Evolutionary conservation across 2,113 vertebrate genomes (phyloP), one percentile per base, ranked within the genome.

Genomic region (Phalacrocorax brasilianus): DNA sequence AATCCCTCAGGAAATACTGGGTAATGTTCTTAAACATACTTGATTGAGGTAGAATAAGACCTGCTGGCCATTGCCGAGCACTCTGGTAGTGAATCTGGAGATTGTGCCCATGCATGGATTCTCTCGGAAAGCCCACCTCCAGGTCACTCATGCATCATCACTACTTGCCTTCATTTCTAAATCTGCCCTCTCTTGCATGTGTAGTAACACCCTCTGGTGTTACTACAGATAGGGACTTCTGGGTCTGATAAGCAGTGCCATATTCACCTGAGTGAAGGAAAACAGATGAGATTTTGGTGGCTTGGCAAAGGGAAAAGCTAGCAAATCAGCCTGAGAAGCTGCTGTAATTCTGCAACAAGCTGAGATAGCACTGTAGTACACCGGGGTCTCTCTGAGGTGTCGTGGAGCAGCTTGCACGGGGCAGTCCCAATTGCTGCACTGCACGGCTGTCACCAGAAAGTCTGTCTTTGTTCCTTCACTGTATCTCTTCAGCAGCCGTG

Each of bases 1-100:
- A 74, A 67, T 52, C 55, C 86, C 86, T 93, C 74, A 78, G 77
- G 82, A 94, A 93, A 74, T 94, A 78, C 30, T 38, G 68, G 67
- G 49, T 85, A 63, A 19, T 45, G 23, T 63, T 74, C 84, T 68
- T 91, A 79, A 82, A 66, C 49, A 3, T 82, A 42, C 18, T 58
- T 85, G 56, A 44, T 10, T 42, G 56, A 91, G 26, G 45, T 70
- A 75, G 58, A 70, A 8, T 40, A 72, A 78, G 53, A 92, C 58
- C 84, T 89, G 53, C 42, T 92, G 83, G 73, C 74, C 44, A 18
- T 56, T 49, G 44, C 91, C 13, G 2, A 91, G 86, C 73, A 26
- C 66, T 87, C 66, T 50, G 53, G 4, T 4, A 68, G 58, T 68
- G 33, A 79, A 65, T 85, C 50, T 95, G 61, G 80, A 93, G 49